Conservation (phyloP, 2,113 vertebrate species). For the Sinosuthora webbiana region DNA sequence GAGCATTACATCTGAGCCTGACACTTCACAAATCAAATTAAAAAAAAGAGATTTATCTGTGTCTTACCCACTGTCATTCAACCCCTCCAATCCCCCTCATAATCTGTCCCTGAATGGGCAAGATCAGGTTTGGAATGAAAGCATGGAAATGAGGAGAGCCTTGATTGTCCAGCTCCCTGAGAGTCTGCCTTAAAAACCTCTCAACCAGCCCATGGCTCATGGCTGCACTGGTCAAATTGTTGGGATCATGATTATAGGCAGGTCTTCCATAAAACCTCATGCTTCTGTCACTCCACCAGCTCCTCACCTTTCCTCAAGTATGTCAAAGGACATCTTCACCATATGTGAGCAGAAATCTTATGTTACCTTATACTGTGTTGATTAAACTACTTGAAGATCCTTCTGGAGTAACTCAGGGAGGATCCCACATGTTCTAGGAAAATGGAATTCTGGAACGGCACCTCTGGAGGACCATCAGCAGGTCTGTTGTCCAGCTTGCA, state of each 20-base stretch:
- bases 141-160: not conserved
- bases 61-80: not conserved
- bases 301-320: fast-evolving
- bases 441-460: not conserved
- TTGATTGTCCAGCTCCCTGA: not conserved
- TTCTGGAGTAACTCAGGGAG: not conserved
- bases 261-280: not conserved
- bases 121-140: not conserved
- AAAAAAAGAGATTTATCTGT: not conserved
- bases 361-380: not conserved
- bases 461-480: not conserved
- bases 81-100: not conserved
- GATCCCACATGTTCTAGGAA: not conserved
- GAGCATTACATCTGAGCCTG: not conserved
- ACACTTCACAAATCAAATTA: not conserved
- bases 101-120: not conserved
- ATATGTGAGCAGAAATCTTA: not conserved
- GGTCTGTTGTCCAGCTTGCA: not conserved
- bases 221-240: not conserved
- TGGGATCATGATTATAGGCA: not conserved
- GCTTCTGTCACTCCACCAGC: not conserved
- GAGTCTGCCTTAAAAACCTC: not conserved
- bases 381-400: not conserved
- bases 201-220: not conserved
- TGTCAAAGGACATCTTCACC: not conserved